Conservation (phyloP, 2,113 vertebrate genomes). For the Podarcis raffonei region DNA sequence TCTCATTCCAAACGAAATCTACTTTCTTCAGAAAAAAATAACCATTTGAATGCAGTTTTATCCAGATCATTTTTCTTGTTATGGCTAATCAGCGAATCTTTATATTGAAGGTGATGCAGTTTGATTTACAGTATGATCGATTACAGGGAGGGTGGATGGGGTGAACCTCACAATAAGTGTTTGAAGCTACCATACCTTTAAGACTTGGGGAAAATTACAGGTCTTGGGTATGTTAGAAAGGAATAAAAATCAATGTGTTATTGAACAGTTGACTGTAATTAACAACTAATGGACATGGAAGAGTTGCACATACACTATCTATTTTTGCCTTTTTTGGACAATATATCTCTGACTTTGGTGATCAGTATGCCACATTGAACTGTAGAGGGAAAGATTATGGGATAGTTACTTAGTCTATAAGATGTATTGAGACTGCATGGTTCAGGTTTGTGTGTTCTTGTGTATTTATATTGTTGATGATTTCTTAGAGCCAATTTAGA, state of each 20-base stretch:
- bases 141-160: not conserved
- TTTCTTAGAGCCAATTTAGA: not conserved
- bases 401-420: not conserved
- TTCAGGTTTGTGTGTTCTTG: rapidly evolving
- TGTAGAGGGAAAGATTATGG: not conserved
- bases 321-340: not conserved
- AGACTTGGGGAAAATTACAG: not conserved
- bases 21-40: conserved; percentile 5
- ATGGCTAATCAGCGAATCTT: not conserved
- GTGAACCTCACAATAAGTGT: not conserved
- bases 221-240: not conserved
- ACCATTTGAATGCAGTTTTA: not conserved
- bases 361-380: rapidly evolving
- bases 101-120: not conserved
- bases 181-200: not conserved
- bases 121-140: not conserved
- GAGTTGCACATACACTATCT: not conserved
- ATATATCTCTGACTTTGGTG: not conserved
- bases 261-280: not conserved
- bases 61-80: not conserved
- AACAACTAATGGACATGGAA: not conserved
- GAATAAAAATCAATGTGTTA: not conserved
- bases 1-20: not conserved
- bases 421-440: rapidly evolving
- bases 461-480: not conserved